A percentile compares a stretch with the other conserved stretches of the same genome.
Conservation (phyloP, 64 coral and sea anemone species). For the Cladopsammia gracilis region DNA sequence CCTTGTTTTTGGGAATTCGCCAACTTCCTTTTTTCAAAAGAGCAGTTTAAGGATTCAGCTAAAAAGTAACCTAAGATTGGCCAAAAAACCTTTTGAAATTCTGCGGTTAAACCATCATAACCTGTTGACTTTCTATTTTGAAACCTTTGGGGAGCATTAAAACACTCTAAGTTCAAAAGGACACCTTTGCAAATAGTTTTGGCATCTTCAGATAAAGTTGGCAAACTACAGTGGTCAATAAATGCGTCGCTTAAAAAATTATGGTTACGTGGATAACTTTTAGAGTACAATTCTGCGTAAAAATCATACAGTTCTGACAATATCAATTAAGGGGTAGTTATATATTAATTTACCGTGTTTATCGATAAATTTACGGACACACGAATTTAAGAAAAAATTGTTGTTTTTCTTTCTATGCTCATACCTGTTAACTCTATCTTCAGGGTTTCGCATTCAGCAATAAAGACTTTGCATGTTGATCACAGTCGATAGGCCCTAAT, state of each 20-base stretch:
- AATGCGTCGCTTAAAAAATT: neutral
- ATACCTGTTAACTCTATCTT: no score
- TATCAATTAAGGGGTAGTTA: no score
- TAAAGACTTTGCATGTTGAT: no score
- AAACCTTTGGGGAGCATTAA: constrained; percentile 32
- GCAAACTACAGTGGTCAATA: constrained; percentile 28
- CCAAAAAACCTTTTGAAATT: constrained; percentile 54
- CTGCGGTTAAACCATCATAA: constrained; percentile 24
- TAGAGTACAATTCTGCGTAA: constrained; percentile 15
- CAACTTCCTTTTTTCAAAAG: constrained; percentile 16
- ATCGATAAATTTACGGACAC: no score
- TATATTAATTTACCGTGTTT: no score
- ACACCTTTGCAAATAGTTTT: constrained; percentile 16
- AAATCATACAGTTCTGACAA: neutral
- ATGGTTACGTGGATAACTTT: neutral
- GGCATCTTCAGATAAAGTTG: constrained; percentile 25
- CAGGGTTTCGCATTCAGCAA: no score
- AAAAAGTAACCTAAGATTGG: constrained; percentile 14
- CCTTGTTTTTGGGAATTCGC: constrained; percentile 20
- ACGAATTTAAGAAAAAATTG: no score
- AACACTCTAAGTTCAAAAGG: constrained; percentile 16
- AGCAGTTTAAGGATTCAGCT: constrained; percentile 24
- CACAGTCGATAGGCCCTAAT: no score
- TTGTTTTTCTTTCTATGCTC: no score
- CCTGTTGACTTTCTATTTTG: constrained; percentile 9